Percentiles rank a stretch among this genome's conserved stretches.
phyloP scores from a whole-genome alignment of 2,113 vertebrate genomes.

The Trachemys scripta region DNA sequence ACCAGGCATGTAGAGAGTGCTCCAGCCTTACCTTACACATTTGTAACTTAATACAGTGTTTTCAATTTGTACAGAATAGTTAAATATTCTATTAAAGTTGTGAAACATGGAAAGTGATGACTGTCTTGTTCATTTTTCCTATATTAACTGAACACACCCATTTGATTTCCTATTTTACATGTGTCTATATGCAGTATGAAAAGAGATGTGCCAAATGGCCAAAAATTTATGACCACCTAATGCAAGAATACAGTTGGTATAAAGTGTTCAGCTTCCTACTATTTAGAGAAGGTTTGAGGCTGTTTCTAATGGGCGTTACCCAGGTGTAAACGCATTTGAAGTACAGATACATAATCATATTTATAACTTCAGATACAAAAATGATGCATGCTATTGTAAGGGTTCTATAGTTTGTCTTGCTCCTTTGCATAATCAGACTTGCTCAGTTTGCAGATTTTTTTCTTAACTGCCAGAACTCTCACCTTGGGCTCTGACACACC shows the following conservation, averaged over 20 bases:
- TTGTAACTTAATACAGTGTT: conserved; percentile 94
- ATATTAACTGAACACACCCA: background rate
- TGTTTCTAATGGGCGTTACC: too few relatives aligned
- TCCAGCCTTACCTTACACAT: conserved; percentile 93
- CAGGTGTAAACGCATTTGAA: too few relatives aligned
- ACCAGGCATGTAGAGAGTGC: conserved; percentile 86
- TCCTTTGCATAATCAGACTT: background rate
- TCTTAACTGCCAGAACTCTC: background rate
- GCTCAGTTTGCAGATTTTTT: background rate
- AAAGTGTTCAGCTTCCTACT: background rate
- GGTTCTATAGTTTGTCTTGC: background rate
- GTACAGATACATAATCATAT: too few relatives aligned
- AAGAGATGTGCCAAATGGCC: fast-evolving
- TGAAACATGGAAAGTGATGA: conserved; percentile 80
- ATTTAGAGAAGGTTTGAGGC: background rate
- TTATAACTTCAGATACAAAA: too few relatives aligned
- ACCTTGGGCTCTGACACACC: background rate
- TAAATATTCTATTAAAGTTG: conserved; percentile 99
- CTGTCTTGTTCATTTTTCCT: conserved; percentile 52
- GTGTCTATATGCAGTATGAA: background rate
- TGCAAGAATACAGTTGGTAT: background rate
- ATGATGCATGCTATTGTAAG: fast-evolving
- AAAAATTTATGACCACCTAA: background rate
- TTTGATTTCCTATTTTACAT: fast-evolving
- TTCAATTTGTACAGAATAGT: conserved; percentile 97